A percentile compares a stretch with the other conserved stretches of the same genome.
These are phyloP conservation scores for Luffia ferchaultella DNA, from an alignment of 2,888 invertebrate species.

Conservation along the genomic window DNA sequence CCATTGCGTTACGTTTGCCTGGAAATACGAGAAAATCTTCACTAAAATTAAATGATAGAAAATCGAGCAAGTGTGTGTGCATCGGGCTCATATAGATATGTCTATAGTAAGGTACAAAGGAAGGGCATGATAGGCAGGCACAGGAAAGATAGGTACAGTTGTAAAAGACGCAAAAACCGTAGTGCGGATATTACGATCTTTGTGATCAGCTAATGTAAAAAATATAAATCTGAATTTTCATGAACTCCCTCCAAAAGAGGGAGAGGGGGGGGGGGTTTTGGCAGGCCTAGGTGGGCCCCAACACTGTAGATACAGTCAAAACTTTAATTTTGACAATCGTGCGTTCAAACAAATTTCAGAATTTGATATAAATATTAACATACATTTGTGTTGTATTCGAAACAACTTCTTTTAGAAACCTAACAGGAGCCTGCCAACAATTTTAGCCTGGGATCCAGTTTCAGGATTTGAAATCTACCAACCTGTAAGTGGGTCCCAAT, in stretches of 20 bases:
- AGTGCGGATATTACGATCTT: too few relatives aligned
- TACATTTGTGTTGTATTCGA: neutral
- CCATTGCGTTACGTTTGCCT: conserved; percentile 73
- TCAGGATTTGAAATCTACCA: neutral
- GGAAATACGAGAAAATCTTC: too few relatives aligned
- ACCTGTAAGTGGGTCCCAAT: conserved; percentile 81
- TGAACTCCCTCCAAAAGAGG: too few relatives aligned
- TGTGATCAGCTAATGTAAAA: neutral
- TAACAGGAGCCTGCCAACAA: neutral
- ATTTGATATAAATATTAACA: neutral
- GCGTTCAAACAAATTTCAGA: neutral
- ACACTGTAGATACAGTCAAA: neutral
- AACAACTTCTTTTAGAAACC: neutral
- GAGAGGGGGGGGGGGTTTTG: neutral
- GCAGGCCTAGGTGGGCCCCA: neutral
- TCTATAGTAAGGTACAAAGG: too few relatives aligned
- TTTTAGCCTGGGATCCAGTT: too few relatives aligned
- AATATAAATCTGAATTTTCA: neutral
- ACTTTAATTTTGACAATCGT: neutral
- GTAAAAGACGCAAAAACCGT: too few relatives aligned
- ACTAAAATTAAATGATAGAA: too few relatives aligned
- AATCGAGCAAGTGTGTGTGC: too few relatives aligned
- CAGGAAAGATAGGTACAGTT: too few relatives aligned
- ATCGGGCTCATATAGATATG: too few relatives aligned
- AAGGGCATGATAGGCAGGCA: too few relatives aligned